Conservation (phyloP, 1,140 invertebrate species). For the Dendroctonus ponderosae region DNA sequence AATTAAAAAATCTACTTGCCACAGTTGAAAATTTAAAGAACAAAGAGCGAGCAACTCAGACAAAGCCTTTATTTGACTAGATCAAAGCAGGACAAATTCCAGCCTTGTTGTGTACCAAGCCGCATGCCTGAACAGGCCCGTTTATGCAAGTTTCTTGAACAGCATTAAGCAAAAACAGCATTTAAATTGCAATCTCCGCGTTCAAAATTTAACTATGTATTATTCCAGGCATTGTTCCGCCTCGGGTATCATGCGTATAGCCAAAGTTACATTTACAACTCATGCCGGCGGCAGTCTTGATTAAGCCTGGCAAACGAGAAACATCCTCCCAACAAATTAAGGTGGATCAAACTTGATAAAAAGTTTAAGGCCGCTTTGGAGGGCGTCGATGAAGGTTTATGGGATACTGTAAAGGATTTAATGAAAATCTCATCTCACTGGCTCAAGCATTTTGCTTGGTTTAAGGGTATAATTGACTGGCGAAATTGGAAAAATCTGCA, state of each 20-base stretch:
- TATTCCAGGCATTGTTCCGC: conserved; percentile 33
- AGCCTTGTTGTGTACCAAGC: background rate
- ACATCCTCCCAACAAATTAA: conserved; percentile 26
- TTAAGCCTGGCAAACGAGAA: conserved; percentile 26
- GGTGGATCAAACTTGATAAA: conserved; percentile 21
- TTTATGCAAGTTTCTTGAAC: background rate
- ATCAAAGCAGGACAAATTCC: background rate
- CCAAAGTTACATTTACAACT: conserved; percentile 15
- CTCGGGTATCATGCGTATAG: conserved; percentile 25
- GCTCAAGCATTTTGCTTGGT: too few relatives aligned
- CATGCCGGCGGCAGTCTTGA: conserved; percentile 22
- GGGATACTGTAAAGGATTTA: too few relatives aligned
- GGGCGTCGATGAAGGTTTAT: too few relatives aligned
- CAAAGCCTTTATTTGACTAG: background rate
- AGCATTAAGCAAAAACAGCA: conserved; percentile 25
- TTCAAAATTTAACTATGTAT: conserved; percentile 29
- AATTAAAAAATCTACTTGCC: background rate
- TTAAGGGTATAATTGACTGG: too few relatives aligned
- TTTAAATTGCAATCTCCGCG: conserved; percentile 29
- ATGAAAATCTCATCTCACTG: too few relatives aligned
- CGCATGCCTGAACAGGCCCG: background rate
- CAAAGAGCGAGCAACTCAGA: background rate
- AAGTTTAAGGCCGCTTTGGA: conserved; percentile 7
- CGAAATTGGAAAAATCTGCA: too few relatives aligned
- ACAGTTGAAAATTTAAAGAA: too few relatives aligned